A percentile compares a stretch with the other conserved stretches of the same genome.
Conservation (phyloP, 2,888 invertebrate genomes). For the Drosophila parthenogenetica region DNA sequence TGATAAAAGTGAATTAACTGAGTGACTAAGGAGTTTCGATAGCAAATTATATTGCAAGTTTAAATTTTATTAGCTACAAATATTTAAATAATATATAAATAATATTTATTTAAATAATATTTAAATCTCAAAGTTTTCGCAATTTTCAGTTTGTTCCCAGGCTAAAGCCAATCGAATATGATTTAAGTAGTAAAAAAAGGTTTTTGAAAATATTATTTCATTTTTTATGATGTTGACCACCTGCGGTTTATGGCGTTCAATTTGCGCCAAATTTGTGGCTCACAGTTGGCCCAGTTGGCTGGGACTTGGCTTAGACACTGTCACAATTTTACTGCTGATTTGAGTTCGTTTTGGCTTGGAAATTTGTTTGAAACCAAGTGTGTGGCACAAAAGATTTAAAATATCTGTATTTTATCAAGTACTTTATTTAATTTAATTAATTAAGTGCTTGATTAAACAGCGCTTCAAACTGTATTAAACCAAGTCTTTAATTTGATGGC, state of each 20-base stretch:
- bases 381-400: no score
- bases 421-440: no score
- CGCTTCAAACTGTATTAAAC: neutral
- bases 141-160: slow-evolving; percentile 56
- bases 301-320: neutral
- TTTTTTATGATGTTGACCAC: slow-evolving; percentile 50
- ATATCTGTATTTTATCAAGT: no score
- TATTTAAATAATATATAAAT: no score
- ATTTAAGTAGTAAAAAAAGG: slow-evolving; percentile 41
- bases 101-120: no score
- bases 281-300: slow-evolving; percentile 24
- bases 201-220: slow-evolving; percentile 17
- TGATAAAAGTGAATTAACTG: neutral
- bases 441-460: no score
- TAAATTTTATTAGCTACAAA: neutral
- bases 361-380: no score
- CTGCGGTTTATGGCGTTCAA: slow-evolving; percentile 64
- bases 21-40: neutral
- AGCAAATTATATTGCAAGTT: neutral
- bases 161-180: slow-evolving; percentile 60
- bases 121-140: slow-evolving; percentile 43
- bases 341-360: slow-evolving; percentile 1
- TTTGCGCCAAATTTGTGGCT: slow-evolving; percentile 69
- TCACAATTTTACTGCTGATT: slow-evolving; percentile 14
- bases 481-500: neutral